These are phyloP conservation scores for Bellardia pandia DNA, from an alignment of 2,888 invertebrate species.

Conservation along the genomic window DNA sequence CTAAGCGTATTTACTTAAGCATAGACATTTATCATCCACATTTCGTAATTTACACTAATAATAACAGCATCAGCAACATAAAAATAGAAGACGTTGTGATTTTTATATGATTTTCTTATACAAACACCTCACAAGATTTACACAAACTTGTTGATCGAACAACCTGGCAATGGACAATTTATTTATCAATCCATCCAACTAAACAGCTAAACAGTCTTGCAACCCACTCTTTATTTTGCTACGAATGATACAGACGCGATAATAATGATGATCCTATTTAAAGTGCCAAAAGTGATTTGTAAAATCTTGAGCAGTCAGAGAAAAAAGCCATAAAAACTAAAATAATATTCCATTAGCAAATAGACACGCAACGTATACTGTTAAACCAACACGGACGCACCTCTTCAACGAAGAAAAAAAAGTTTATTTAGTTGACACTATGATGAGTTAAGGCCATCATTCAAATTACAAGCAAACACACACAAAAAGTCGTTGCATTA, in stretches of 20 bases:
- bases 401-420: slow-evolving; percentile 35
- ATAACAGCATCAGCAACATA: neutral
- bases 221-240: slow-evolving; percentile 59
- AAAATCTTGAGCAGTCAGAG: slow-evolving; percentile 60
- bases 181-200: slow-evolving; percentile 40
- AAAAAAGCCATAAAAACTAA: slow-evolving; percentile 66
- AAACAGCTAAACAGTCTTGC: neutral
- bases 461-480: slow-evolving; percentile 62
- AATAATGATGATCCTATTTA: slow-evolving; percentile 72
- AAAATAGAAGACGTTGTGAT: slow-evolving; percentile 9
- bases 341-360: slow-evolving; percentile 70
- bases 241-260: slow-evolving; percentile 39
- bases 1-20: slow-evolving; percentile 21
- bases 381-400: slow-evolving; percentile 37
- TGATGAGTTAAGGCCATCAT: slow-evolving; percentile 68
- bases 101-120: slow-evolving; percentile 5
- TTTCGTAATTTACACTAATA: slow-evolving; percentile 54
- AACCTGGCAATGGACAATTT: slow-evolving; percentile 52
- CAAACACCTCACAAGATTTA: slow-evolving; percentile 39
- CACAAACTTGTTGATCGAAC: slow-evolving; percentile 51
- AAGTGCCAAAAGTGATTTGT: slow-evolving; percentile 72
- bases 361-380: slow-evolving; percentile 20
- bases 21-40: slow-evolving; percentile 32
- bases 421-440: slow-evolving; percentile 67
- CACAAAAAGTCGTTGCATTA: neutral